Percentiles rank a stretch among this genome's conserved stretches.
Evolutionary conservation across 2,113 vertebrate species (phyloP).

Genomic region (Megaptera novaeangliae): DNA sequence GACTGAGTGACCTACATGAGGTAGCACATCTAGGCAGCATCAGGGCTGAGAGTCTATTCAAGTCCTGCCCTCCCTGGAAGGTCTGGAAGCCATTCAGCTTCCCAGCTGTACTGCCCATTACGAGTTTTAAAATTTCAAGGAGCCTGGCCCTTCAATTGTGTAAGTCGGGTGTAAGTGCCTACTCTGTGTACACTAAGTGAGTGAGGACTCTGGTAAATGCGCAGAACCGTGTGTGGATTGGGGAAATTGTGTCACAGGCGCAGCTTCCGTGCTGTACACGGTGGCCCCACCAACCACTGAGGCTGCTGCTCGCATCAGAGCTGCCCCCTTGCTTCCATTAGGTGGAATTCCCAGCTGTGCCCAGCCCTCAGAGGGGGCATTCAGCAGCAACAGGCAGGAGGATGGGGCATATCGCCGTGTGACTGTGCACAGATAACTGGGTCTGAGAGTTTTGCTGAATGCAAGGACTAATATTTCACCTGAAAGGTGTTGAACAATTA

Average conservation of each 20-base stretch:
- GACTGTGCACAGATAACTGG: background rate
- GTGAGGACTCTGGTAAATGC: background rate
- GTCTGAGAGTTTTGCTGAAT: background rate
- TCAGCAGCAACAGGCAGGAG: no score
- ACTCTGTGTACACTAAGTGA: background rate
- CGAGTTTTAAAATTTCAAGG: background rate
- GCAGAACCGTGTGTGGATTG: background rate
- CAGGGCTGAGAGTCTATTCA: background rate
- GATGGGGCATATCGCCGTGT: background rate
- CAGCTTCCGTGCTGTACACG: rapidly evolving
- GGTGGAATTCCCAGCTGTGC: no score
- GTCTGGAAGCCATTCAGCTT: background rate
- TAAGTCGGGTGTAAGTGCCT: background rate
- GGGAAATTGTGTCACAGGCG: background rate
- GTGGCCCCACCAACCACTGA: rapidly evolving
- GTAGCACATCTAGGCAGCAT: background rate
- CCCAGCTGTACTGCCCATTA: background rate
- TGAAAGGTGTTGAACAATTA: background rate
- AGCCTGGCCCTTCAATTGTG: background rate
- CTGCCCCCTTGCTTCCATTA: background rate
- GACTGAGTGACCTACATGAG: rapidly evolving
- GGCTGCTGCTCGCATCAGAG: background rate
- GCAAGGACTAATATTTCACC: background rate
- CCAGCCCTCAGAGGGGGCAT: background rate
- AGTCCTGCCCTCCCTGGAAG: background rate